Evolutionary conservation across 30 jellyfish, hydroid and myxozoan genomes (phyloP).

Genomic region (Cassiopea xamachana): DNA sequence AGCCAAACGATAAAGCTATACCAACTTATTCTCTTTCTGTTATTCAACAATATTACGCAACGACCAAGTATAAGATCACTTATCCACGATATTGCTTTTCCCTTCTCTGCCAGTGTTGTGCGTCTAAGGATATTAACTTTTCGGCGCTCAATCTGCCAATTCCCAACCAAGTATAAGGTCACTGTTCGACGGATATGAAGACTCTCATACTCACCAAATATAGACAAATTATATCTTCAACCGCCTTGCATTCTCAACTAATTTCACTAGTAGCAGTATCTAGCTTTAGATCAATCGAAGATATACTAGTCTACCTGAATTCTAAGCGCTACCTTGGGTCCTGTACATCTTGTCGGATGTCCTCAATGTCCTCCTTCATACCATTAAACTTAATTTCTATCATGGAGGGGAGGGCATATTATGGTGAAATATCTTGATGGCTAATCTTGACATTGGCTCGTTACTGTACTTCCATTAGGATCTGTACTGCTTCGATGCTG

Average conservation of each 20-base stretch:
- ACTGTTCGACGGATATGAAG: no score
- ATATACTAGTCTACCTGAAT: background rate
- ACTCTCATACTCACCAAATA: no score
- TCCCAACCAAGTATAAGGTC: no score
- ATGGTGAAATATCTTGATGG: no score
- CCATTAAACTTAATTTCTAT: background rate
- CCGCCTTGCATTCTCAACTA: background rate
- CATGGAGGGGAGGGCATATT: background rate
- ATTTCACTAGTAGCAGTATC: background rate
- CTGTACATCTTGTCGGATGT: background rate
- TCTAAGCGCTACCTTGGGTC: background rate
- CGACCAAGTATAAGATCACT: no score
- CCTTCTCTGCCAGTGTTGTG: no score
- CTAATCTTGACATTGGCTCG: background rate
- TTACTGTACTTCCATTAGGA: background rate
- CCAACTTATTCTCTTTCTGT: no score
- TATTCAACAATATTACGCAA: no score
- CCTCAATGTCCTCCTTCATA: background rate
- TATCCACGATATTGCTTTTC: no score
- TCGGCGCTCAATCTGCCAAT: no score
- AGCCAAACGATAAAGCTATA: no score
- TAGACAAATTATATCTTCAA: background rate
- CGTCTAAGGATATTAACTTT: no score
- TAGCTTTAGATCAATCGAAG: background rate
- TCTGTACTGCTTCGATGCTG: background rate